Evolutionary conservation across 2,888 invertebrate species (phyloP), one percentile per base, ranked within the genome.

Genomic region (Palloptera scutellata): DNA sequence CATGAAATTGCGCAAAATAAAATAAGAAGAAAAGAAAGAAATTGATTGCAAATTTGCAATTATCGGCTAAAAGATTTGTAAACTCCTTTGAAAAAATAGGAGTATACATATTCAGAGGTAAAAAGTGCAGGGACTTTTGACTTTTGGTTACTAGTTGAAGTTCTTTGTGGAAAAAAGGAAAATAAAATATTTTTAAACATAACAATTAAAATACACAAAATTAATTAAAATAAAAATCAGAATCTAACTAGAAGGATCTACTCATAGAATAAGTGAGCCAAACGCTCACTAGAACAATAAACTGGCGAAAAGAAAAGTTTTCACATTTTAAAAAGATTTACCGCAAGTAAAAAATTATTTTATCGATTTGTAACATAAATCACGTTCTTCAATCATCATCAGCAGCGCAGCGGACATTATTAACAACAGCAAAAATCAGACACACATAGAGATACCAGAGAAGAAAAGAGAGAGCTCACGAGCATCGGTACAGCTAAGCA

Each of bases 301-400:
- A 60, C 19, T 30, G 12, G 30, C 48, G 20, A 19, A 19, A 20
- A 53, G 12, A 20, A 8, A 30, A 43, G 41, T 11, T 55, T 43
- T 6, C 1, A 52, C 64, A 30, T 19, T 62, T 60, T 54, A 52
- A 41, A 51, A 61, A 51, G 42, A 53, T 61, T 65, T 48, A 67
- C 69, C 62, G 61, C 65, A 58, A 48, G 45, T 64, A 43, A 59
- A 63, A 63, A 66, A 63, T 45, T 60, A 45, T 55, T 67, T 70
- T 74, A 75, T 75, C 69, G 74, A 75, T 75, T 75, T 75, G 72
- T 75, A 75, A 73, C 73, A 75, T 71, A 71, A 73, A 72, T 67
- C 61, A 61, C 60, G 70, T 71, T 70, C 51, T 45, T 41, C 40
- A 45, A 19, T 19, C 57, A 42, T 51, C 13, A 45, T 30, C 41